Evolutionary conservation across 2,113 vertebrate species (phyloP), one percentile per base, ranked within the genome.

Genomic region (Embiotoca jacksoni): DNA sequence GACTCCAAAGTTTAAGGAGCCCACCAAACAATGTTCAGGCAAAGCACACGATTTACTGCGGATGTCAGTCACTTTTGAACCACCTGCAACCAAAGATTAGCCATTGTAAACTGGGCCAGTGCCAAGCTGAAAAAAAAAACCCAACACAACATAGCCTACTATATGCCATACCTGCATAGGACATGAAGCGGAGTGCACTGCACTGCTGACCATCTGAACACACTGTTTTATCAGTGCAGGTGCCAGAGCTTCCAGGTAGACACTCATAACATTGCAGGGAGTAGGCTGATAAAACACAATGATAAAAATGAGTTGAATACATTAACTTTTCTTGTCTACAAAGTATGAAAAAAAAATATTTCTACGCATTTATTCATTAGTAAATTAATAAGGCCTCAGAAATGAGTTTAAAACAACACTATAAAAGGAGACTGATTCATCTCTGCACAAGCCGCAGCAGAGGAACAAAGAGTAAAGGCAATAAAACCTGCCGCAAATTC

Each of bases 211-310:
- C 5, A 0, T 0, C 0, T 4, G 2, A 3, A 13, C 91, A 92
- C 3, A 75, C 23, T n/a, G 1, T 1, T 2, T 7, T 6, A 1
- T 35, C 7, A 4, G 2, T 31, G 59, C 83, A 88, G 14, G 0
- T 0, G 16, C 10, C 57, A 2, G 30, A 0, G 6, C 0, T 0
- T 7, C 2, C 49, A 0, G 36, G 0, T 3, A 0, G 0, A 53
- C 85, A 89, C 7, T 57, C 3, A 15, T 70, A 44, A 75, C 89
- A 91, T 2, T 7, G 64, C 23, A 91, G 37, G 4, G 72, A 61
- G 30, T 33, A 39, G 5, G 36, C 89, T 91, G 68, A 33, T 8
- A 10, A 54, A 75, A 75, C 9, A 55, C 2, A 62, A 23, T 23
- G 23, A 23, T 23, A 23, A 23, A 66, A 49, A 44, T 31, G 13